Evolutionary conservation across 1,140 invertebrate species (phyloP).

Genomic region (Vanessa tameamea): DNA sequence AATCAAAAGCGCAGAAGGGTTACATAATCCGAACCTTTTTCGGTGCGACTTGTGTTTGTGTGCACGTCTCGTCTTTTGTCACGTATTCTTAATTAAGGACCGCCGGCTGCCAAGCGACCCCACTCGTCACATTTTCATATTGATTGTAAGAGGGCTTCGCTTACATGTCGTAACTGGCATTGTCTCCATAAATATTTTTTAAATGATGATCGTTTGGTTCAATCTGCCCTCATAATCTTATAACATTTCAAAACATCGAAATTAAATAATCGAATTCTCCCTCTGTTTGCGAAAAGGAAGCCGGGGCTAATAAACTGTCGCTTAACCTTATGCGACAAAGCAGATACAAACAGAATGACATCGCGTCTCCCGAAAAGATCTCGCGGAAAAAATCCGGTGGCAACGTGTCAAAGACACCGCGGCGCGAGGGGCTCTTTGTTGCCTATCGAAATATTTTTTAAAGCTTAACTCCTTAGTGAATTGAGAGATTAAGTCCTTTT

Average conservation of each 20-base stretch:
- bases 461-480: conserved; percentile 80
- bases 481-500: conserved; percentile 80
- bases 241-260: conserved; percentile 42
- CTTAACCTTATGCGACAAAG: conserved; percentile 77
- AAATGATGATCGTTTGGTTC: conserved; percentile 16
- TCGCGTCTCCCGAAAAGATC: conserved; percentile 70
- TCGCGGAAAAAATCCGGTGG: conserved; percentile 74
- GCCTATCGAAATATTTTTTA: conserved; percentile 78
- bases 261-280: conserved; percentile 50
- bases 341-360: conserved; percentile 78
- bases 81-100: conserved; percentile 82
- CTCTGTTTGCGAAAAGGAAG: conserved; percentile 73
- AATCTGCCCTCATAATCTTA: conserved; percentile 26
- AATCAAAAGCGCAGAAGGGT: conserved; percentile 80
- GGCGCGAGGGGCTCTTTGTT: conserved; percentile 71
- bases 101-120: conserved; percentile 69
- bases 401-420: conserved; percentile 79
- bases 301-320: conserved; percentile 74
- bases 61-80: conserved; percentile 81
- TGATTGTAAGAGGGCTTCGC: conserved; percentile 64
- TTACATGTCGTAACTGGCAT: conserved; percentile 45
- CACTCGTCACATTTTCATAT: conserved; percentile 76
- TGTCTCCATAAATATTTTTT: conserved; percentile 53
- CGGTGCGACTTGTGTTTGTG: conserved; percentile 72
- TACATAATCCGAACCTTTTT: conserved; percentile 80